Conservation (phyloP, 2,113 vertebrate species). For the Crocuta crocuta region DNA sequence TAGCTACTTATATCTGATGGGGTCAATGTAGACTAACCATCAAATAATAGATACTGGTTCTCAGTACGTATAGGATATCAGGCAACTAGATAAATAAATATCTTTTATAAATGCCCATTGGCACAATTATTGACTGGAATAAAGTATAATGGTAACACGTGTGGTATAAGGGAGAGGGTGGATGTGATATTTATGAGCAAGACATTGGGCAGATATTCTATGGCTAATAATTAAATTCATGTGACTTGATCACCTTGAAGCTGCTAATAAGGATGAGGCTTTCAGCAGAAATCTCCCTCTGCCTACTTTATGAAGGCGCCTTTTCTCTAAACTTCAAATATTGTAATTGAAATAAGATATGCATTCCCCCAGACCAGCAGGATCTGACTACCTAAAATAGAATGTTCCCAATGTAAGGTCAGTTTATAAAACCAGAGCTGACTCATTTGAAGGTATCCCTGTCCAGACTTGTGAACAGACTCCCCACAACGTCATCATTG, state of each 20-base stretch:
- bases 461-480: background rate
- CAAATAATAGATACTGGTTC: background rate
- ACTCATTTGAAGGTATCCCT: constrained; percentile 21
- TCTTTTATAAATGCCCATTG: background rate
- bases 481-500: background rate
- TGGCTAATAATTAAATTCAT: background rate
- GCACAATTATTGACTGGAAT: background rate
- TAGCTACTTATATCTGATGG: background rate
- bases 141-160: background rate
- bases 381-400: background rate
- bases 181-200: background rate
- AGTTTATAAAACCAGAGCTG: constrained; percentile 48
- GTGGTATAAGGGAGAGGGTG: background rate
- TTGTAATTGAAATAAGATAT: background rate
- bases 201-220: background rate
- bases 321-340: background rate
- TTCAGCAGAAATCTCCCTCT: background rate
- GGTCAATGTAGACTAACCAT: background rate
- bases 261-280: background rate
- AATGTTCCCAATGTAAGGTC: background rate
- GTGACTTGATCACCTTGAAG: background rate
- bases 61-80: background rate
- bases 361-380: background rate
- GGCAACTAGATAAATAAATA: background rate
- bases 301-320: background rate